phyloP scores from a whole-genome alignment of 92 coral and sea anemone genomes.

The Actinernus sp. region DNA sequence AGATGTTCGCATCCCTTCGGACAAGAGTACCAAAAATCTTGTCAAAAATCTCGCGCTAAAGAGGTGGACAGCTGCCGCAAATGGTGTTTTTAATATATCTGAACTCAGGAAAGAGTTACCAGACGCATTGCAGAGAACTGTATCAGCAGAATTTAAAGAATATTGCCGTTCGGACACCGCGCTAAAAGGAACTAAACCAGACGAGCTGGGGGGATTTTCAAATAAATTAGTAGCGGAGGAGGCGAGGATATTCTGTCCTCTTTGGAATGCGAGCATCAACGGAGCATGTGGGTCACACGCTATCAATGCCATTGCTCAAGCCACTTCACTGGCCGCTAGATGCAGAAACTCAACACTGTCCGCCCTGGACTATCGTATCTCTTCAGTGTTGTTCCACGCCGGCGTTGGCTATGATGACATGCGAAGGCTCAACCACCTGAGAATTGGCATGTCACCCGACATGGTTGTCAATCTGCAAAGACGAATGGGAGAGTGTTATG shows the following conservation, averaged over 20 bases:
- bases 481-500: conserved; percentile 14
- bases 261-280: conserved; percentile 37
- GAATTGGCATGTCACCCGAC: conserved; percentile 39
- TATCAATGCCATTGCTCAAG: conserved; percentile 14
- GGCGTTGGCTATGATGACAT: conserved; percentile 22
- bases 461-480: conserved; percentile 10
- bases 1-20: no score
- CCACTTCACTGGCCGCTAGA: conserved; percentile 35
- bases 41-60: no score
- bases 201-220: conserved; percentile 33
- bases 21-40: no score
- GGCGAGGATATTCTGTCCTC: conserved; percentile 16
- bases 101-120: conserved; percentile 22
- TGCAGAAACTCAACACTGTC: conserved; percentile 34
- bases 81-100: conserved; percentile 24
- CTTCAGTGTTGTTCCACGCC: conserved; percentile 27
- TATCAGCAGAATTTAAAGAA: conserved; percentile 21
- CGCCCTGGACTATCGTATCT: conserved; percentile 35
- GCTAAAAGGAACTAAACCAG: conserved; percentile 35
- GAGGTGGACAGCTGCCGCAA: no score
- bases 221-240: conserved; percentile 32
- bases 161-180: conserved; percentile 38
- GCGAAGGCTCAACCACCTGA: conserved; percentile 17
- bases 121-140: conserved; percentile 14
- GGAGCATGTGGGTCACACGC: conserved; percentile 47